These are phyloP conservation scores for Sesamia inferens DNA, from an alignment of 2,888 invertebrate species.

Conservation along the genomic window DNA sequence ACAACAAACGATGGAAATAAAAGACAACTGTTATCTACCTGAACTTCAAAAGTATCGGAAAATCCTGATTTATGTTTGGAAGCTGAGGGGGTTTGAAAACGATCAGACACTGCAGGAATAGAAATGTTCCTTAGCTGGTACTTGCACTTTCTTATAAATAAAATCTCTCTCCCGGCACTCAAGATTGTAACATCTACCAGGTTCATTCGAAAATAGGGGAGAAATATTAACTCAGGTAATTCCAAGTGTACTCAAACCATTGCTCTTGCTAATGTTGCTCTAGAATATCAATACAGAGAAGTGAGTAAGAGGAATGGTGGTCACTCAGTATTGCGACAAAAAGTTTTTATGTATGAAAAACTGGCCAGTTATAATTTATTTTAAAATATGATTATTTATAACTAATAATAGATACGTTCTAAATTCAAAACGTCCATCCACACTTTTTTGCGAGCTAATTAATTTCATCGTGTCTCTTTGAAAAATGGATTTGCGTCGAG, in stretches of 20 bases:
- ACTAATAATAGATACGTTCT: too few species aligned
- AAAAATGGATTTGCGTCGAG: too few species aligned
- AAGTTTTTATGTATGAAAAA: too few species aligned
- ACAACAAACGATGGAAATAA: conserved; percentile 10
- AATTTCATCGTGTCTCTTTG: too few species aligned
- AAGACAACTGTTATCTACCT: conserved; percentile 21
- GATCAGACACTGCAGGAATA: conserved; percentile 54
- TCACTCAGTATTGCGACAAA: too few species aligned
- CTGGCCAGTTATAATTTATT: too few species aligned
- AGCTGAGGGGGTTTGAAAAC: conserved; percentile 31
- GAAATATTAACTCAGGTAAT: conserved; percentile 40
- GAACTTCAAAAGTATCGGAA: conserved; percentile 42
- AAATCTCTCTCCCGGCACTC: conserved; percentile 13
- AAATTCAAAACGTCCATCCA: too few species aligned
- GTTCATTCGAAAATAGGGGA: conserved; percentile 27
- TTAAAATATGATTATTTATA: too few species aligned
- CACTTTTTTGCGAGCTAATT: too few species aligned
- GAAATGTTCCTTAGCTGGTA: conserved; percentile 33
- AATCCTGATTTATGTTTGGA: conserved; percentile 41
- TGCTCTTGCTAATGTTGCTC: conserved; percentile 75
- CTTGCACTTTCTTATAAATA: conserved; percentile 11
- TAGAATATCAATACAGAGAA: conserved; percentile 69
- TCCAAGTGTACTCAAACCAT: conserved; percentile 61
- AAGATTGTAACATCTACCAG: conserved; percentile 22
- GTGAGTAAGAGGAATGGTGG: conserved; percentile 41